These are phyloP conservation scores for Ranitomeya variabilis DNA, from an alignment of 2,113 vertebrate genomes.

Conservation along the genomic window DNA sequence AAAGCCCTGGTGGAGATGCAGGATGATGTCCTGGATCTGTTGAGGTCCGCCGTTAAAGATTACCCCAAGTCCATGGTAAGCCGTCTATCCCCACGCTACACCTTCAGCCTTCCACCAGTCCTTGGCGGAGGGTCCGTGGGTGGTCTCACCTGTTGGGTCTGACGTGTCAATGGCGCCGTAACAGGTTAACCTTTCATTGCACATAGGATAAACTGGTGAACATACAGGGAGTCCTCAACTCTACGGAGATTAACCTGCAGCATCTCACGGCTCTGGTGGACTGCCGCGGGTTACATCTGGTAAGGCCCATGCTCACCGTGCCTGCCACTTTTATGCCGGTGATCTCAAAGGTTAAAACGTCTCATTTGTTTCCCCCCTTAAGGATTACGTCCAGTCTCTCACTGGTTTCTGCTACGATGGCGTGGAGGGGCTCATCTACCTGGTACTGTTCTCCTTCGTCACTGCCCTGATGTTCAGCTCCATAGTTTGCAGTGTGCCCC, in stretches of 20 bases:
- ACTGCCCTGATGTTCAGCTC: slow-evolving; percentile 98
- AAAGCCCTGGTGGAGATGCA: slow-evolving; percentile 98
- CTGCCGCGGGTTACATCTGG: slow-evolving; percentile 96
- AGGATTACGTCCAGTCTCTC: slow-evolving; percentile 94
- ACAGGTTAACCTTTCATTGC: not conserved
- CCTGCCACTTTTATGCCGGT: not conserved
- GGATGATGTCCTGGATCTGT: slow-evolving; percentile 84
- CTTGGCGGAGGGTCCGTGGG: too few relatives aligned
- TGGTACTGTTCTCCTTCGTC: slow-evolving; percentile 94
- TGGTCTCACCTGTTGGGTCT: not conserved
- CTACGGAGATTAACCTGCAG: slow-evolving; percentile 92
- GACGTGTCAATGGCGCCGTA: not conserved
- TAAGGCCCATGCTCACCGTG: slow-evolving; percentile 67
- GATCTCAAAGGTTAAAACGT: not conserved
- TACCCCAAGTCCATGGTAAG: slow-evolving; percentile 84
- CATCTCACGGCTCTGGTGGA: slow-evolving; percentile 96
- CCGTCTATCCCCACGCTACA: too few relatives aligned
- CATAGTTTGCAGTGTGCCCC: slow-evolving; percentile 91
- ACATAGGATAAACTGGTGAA: slow-evolving; percentile 82
- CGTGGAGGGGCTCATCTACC: slow-evolving; percentile 95
- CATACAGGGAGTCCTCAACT: slow-evolving; percentile 88
- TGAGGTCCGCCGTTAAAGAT: slow-evolving; percentile 81
- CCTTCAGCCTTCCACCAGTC: not conserved
- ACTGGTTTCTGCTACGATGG: slow-evolving; percentile 95
- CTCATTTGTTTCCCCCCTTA: slow-evolving; percentile 55